Conservation (phyloP, 2,113 vertebrate genomes). For the Brachirus orientalis region DNA sequence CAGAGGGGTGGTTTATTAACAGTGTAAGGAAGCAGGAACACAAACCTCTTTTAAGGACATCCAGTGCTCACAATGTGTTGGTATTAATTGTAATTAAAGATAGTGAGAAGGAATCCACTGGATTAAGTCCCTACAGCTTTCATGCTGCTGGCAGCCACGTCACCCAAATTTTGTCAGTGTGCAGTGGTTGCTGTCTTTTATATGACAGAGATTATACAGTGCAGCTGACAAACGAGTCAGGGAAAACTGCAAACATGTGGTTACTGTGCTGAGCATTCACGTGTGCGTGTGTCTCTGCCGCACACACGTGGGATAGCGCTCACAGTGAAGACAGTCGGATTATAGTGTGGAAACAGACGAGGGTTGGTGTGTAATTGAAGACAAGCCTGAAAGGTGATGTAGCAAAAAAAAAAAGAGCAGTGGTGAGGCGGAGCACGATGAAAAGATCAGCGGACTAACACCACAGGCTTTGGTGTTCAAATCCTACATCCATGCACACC, state of each 20-base stretch:
- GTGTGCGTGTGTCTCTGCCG: too few relatives aligned
- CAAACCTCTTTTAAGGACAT: neutral
- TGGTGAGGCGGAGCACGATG: too few relatives aligned
- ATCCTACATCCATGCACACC: too few relatives aligned
- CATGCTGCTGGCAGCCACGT: neutral
- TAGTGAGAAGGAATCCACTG: too few relatives aligned
- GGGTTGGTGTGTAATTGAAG: neutral
- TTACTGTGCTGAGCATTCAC: neutral
- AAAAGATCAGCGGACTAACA: neutral
- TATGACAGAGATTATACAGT: neutral
- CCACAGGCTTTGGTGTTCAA: too few relatives aligned
- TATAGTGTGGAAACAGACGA: neutral
- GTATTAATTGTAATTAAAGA: too few relatives aligned
- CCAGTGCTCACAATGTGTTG: too few relatives aligned
- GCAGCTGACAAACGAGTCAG: neutral
- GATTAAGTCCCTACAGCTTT: too few relatives aligned
- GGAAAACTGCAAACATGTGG: neutral
- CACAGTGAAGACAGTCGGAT: neutral
- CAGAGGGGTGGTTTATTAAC: neutral
- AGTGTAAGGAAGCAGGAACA: neutral
- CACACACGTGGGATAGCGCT: too few relatives aligned
- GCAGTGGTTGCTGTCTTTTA: neutral
- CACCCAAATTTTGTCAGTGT: neutral
- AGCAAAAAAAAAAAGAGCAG: too few relatives aligned
- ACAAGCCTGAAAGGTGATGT: conserved; percentile 13